Conservation (phyloP, 2,113 vertebrate genomes). For the Terrapene triunguis region DNA sequence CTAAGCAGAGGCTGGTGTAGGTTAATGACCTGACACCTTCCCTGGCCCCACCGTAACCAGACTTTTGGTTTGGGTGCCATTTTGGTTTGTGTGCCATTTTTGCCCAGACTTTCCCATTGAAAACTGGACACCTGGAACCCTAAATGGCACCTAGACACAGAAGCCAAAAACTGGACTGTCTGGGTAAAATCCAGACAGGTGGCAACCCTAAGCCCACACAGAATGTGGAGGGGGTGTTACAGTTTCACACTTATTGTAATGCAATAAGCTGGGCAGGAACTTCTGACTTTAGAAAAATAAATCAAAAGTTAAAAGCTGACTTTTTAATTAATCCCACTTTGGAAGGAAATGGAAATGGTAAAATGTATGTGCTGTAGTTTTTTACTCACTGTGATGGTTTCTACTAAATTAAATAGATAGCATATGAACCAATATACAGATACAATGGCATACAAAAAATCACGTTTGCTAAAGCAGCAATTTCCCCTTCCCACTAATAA, state of each 20-base stretch:
- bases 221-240: not conserved
- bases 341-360: conserved; percentile 7
- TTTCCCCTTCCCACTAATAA: not conserved
- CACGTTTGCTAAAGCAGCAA: not conserved
- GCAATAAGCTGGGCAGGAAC: not conserved
- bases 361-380: conserved; percentile 39
- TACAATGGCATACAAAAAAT: not conserved
- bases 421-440: not conserved
- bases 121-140: no score
- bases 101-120: no score
- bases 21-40: not conserved
- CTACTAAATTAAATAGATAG: not conserved
- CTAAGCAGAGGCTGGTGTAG: no score
- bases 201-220: no score
- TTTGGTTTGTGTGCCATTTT: no score
- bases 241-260: not conserved
- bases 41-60: not conserved
- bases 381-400: conserved; percentile 46
- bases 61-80: no score
- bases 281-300: not conserved
- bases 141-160: no score
- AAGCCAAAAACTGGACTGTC: no score
- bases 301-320: not conserved
- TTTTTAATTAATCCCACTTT: not conserved
- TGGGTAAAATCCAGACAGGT: no score